Base-by-base conservation (phyloP, 2,888 invertebrate genomes). In the Prenolepis imparis region DNA sequence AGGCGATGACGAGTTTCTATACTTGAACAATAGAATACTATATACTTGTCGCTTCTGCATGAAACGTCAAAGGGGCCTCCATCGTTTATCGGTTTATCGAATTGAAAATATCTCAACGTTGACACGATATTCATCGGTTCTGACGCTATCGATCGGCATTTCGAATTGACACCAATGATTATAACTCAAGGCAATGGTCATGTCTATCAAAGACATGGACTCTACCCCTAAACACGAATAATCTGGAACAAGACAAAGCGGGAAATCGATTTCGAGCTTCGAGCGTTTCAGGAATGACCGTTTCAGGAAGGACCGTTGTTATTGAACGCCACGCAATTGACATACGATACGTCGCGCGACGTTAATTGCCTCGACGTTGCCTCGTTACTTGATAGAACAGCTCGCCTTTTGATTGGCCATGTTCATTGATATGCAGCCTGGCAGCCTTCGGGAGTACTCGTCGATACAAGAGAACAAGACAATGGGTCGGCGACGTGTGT, bases 391-490 rank as follows among this genome's bases (percentile, higher is more conserved):
- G 18, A 55, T n/a, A 28, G 41, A 67, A 57, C 4, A 55, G 55
- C 12, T 61, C 24, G 44, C 72, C 32, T 44, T 44, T 70, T 41
- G 44, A 72, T 72, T 57, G 64, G 39, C 52, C 61, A 39, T 12
- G 36, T 63, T 75, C 89, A 86, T 90, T 88, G 84, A 84, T 86
- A 90, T 90, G 89, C 90, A 59, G 52, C 32, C 66, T 80, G 63
- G 77, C 70, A 72, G 57, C 48, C 32, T 75, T 39, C 52, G 73
- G 59, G 83, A 80, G 78, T 82, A 86, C 86, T 85, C 86, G 80
- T 82, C 86, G 83, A 82, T 87, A 84, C 90, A 85, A 61, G 75
- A 55, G 84, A 48, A 86, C 80, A 80, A 89, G 90, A 91, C 91
- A 91, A 89, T 88, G 87, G 84, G 84, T 83, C 70, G 73, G 57